Conservation (phyloP, 1,140 invertebrate genomes). For the Matsumurasca onukii region DNA sequence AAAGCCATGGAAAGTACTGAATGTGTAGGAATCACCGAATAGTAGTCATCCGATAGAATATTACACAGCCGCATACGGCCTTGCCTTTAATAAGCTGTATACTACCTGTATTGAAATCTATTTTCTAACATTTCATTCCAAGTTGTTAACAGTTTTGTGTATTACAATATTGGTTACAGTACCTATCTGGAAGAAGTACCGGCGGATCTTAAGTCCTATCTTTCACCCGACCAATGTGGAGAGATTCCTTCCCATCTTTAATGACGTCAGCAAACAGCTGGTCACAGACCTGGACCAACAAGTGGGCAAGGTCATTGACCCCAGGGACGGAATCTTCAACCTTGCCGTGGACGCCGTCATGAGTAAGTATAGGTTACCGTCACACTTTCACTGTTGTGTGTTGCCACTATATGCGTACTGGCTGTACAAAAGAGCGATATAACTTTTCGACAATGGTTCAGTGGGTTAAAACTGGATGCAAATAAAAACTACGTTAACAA, state of each 20-base stretch:
- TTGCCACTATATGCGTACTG: too few relatives aligned
- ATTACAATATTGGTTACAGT: neutral
- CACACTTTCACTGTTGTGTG: too few relatives aligned
- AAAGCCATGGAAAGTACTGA: too few relatives aligned
- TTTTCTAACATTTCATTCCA: neutral
- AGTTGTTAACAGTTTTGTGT: neutral
- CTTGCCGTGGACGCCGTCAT: conserved; percentile 5
- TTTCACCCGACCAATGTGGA: neutral
- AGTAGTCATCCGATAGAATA: too few relatives aligned
- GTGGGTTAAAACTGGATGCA: too few relatives aligned
- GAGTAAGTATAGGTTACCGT: neutral
- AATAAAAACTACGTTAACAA: too few relatives aligned
- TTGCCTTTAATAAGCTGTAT: too few relatives aligned
- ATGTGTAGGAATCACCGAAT: too few relatives aligned
- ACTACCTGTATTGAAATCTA: neutral
- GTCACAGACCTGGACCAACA: neutral
- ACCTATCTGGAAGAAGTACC: neutral
- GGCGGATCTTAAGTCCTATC: neutral
- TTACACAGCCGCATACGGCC: too few relatives aligned
- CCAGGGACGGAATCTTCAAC: conserved; percentile 7
- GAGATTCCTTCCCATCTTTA: neutral
- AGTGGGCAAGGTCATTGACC: neutral
- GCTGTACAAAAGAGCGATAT: too few relatives aligned
- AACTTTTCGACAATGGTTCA: too few relatives aligned
- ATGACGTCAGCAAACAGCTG: neutral